These are phyloP conservation scores for Chrysolina oricalcia DNA, from an alignment of 2,888 invertebrate species.

Conservation along the genomic window DNA sequence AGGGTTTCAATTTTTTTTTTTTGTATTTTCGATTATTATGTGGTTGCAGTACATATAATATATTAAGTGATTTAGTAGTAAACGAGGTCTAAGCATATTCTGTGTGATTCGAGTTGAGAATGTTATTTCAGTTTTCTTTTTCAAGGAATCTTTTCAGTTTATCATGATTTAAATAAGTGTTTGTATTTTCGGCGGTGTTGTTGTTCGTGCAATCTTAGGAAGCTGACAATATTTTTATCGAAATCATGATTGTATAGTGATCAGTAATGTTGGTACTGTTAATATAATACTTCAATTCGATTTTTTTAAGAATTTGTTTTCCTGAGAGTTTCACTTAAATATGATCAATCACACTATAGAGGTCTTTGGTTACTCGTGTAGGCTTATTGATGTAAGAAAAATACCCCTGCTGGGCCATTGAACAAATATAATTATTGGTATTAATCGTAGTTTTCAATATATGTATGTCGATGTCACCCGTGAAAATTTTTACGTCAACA, in stretches of 20 bases:
- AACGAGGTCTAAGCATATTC: no score
- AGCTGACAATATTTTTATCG: background rate
- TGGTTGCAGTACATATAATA: no score
- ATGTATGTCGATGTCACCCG: conserved; percentile 15
- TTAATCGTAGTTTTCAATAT: conserved; percentile 1
- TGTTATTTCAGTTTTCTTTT: no score
- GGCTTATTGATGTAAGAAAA: no score
- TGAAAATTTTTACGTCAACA: background rate
- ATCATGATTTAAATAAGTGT: background rate
- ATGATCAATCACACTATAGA: background rate
- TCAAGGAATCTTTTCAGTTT: background rate
- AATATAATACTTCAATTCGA: background rate
- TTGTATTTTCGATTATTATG: no score
- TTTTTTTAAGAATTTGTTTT: background rate
- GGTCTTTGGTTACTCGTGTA: no score
- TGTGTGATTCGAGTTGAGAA: no score
- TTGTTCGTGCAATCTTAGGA: background rate
- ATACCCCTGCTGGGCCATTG: background rate
- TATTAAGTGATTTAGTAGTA: no score
- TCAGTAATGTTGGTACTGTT: background rate
- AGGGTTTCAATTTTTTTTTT: no score
- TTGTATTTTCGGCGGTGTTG: background rate
- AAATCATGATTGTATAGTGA: background rate
- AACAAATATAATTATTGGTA: conserved; percentile 21
- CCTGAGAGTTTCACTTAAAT: background rate